phyloP scores from a whole-genome alignment of 2,888 invertebrate genomes.

The Agelastica alni region DNA sequence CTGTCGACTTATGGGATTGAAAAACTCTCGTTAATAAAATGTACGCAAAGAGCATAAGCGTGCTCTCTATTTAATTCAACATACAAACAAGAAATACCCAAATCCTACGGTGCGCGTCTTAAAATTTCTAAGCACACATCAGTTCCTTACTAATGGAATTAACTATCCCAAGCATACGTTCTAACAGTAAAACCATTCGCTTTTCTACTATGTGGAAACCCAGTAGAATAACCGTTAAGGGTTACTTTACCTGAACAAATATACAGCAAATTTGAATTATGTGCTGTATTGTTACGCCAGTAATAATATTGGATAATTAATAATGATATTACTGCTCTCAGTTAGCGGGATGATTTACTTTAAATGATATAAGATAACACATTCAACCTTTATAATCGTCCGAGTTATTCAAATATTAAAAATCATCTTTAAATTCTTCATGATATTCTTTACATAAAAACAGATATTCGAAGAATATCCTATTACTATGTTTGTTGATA shows the following conservation, averaged over 20 bases:
- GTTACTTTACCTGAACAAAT: slow-evolving; percentile 32
- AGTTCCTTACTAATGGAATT: slow-evolving; percentile 25
- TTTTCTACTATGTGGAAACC: slow-evolving; percentile 22
- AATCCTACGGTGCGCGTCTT: slow-evolving; percentile 14
- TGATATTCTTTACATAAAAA: too few relatives aligned
- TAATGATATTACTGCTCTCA: slow-evolving; percentile 37
- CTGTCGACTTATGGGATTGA: background rate
- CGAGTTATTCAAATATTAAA: too few relatives aligned
- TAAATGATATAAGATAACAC: slow-evolving; percentile 30
- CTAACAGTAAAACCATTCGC: slow-evolving; percentile 15
- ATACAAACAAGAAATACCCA: slow-evolving; percentile 19
- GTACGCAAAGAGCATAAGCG: slow-evolving; percentile 14
- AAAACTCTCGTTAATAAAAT: background rate
- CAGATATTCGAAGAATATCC: too few relatives aligned
- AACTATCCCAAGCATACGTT: slow-evolving; percentile 24
- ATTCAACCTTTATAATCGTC: background rate
- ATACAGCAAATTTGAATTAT: slow-evolving; percentile 38
- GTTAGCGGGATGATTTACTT: slow-evolving; percentile 30
- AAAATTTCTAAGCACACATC: slow-evolving; percentile 26
- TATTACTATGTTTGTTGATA: too few relatives aligned
- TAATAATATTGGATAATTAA: slow-evolving; percentile 40
- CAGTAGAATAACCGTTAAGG: slow-evolving; percentile 27
- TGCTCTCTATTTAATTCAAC: slow-evolving; percentile 18
- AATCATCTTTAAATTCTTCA: too few relatives aligned
- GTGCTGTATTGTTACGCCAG: slow-evolving; percentile 34